A percentile compares a stretch with the other conserved stretches of the same genome.
phyloP scores from a whole-genome alignment of 2,797 vertebrate genomes.

The Poliocrania exsul region DNA sequence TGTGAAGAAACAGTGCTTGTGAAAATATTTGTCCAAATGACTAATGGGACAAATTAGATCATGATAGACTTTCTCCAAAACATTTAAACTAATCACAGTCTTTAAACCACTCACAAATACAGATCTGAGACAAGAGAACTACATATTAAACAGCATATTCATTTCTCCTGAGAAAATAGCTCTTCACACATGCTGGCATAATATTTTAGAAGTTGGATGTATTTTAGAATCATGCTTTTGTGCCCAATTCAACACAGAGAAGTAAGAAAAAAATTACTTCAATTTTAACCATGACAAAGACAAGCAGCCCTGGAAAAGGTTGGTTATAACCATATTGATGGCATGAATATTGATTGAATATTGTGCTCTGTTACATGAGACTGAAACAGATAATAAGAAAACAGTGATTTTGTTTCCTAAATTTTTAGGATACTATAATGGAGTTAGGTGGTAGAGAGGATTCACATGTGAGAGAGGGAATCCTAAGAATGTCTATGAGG shows the following conservation, averaged over 20 bases:
- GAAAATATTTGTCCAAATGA: not conserved
- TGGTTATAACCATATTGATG: not conserved
- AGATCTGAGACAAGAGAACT: not conserved
- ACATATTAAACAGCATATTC: not conserved
- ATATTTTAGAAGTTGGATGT: not conserved
- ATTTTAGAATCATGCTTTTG: not conserved
- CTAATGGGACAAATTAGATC: not conserved
- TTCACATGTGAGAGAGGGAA: not conserved
- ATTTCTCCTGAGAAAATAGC: not conserved
- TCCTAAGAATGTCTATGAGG: not conserved
- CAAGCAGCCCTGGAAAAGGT: not conserved
- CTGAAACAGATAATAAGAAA: not conserved
- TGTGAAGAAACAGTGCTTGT: not conserved
- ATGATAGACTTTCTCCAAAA: not conserved
- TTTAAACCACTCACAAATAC: not conserved
- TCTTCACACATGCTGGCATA: not conserved
- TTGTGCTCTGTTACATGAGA: not conserved
- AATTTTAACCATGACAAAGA: not conserved
- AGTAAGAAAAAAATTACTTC: not conserved
- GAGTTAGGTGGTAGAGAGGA: not conserved
- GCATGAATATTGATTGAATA: not conserved
- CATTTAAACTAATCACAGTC: not conserved
- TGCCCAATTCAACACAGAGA: not conserved
- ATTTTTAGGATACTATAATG: not conserved
- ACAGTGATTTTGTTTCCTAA: not conserved